phyloP scores from a whole-genome alignment of 1,140 invertebrate genomes.

The Holcopasites calliopsidis region DNA sequence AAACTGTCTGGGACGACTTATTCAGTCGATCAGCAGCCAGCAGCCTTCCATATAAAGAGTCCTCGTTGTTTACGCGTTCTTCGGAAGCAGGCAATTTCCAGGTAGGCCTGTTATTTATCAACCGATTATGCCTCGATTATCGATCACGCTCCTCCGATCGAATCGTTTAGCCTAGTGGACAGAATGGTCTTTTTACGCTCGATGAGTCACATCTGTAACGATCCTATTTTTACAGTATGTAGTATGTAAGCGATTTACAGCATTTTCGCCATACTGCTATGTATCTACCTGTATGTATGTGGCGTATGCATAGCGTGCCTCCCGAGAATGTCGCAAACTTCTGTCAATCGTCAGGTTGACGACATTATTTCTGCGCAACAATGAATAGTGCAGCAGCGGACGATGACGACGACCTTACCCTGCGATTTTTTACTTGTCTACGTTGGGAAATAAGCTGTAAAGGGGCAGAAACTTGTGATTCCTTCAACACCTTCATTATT shows the following conservation, averaged over 20 bases:
- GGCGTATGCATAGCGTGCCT: neutral
- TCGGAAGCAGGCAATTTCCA: conserved; percentile 6
- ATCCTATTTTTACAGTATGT: too few relatives aligned
- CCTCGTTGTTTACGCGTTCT: neutral
- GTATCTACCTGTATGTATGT: neutral
- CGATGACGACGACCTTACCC: conserved; percentile 11
- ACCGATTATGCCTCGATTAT: conserved; percentile 8
- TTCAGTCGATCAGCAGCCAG: neutral
- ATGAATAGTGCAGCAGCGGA: neutral
- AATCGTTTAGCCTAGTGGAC: neutral
- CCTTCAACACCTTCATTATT: too few relatives aligned
- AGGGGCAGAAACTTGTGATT: too few relatives aligned
- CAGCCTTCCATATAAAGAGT: conserved; percentile 50
- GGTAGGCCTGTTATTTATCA: too few relatives aligned
- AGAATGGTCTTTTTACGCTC: neutral
- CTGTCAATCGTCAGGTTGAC: conserved; percentile 24
- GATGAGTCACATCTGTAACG: conserved; percentile 30
- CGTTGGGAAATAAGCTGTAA: too few relatives aligned
- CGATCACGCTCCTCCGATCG: neutral
- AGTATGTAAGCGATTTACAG: too few relatives aligned
- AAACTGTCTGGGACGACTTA: conserved; percentile 39
- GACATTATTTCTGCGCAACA: neutral
- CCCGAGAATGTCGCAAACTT: conserved; percentile 19
- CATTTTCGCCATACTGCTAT: too few relatives aligned
- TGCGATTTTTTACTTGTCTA: neutral